These are phyloP conservation scores for Noctuana brunneofusca DNA, from an alignment of 2,888 invertebrate genomes.

Conservation along the genomic window DNA sequence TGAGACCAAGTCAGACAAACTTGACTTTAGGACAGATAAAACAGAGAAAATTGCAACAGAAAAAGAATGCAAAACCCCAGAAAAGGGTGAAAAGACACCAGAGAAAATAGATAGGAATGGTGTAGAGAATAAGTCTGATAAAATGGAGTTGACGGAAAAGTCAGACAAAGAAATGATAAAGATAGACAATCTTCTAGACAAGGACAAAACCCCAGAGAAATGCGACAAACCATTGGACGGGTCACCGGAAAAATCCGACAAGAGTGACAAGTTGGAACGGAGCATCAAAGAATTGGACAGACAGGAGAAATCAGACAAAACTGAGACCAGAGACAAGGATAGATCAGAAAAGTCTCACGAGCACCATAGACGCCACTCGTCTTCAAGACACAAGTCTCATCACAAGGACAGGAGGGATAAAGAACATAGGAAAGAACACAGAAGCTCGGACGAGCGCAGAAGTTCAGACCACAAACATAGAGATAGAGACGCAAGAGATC, in stretches of 20 bases:
- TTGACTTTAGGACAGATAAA: conserved; percentile 19
- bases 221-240: conserved; percentile 31
- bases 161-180: conserved; percentile 15
- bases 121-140: conserved; percentile 2
- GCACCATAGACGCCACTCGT: conserved; percentile 65
- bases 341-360: conserved; percentile 48
- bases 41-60: conserved; percentile 24
- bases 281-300: conserved; percentile 33
- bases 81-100: conserved; percentile 18
- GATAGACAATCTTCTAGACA: conserved; percentile 6
- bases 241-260: conserved; percentile 22
- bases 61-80: conserved; percentile 23
- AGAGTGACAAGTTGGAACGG: conserved; percentile 34
- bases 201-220: conserved; percentile 32
- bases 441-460: conserved; percentile 55
- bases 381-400: conserved; percentile 65
- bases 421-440: conserved; percentile 63
- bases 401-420: conserved; percentile 56
- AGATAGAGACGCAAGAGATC: conserved; percentile 37
- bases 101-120: conserved; percentile 34
- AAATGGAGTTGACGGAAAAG: conserved; percentile 30
- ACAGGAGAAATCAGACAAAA: conserved; percentile 28
- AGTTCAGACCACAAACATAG: conserved; percentile 53
- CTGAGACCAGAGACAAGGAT: background rate
- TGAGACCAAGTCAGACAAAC: conserved; percentile 34